A percentile compares a stretch with the other conserved stretches of the same genome.
Conservation (phyloP, 2,797 vertebrate genomes). For the Cossypha polioptera region DNA sequence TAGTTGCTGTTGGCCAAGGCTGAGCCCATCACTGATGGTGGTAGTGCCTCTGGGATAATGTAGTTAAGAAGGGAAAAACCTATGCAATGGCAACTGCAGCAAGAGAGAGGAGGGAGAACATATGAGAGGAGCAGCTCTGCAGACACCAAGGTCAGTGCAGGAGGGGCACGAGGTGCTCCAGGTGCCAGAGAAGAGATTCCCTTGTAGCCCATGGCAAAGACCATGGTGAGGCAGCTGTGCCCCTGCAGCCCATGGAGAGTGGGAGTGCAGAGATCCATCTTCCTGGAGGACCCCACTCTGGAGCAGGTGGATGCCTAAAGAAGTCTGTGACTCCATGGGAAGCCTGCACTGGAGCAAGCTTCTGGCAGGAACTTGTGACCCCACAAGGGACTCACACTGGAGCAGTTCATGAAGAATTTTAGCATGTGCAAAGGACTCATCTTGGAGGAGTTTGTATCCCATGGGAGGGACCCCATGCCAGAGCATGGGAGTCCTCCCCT, state of each 20-base stretch:
- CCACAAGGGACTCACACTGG: neutral
- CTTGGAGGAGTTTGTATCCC: neutral
- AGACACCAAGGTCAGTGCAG: neutral
- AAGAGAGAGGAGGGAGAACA: neutral
- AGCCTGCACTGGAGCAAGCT: neutral
- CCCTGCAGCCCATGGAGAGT: neutral
- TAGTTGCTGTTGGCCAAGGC: neutral
- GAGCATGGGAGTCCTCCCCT: neutral
- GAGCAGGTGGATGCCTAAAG: neutral
- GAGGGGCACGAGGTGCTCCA: neutral
- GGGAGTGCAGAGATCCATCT: neutral
- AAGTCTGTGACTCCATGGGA: neutral
- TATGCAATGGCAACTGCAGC: neutral
- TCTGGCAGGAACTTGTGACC: neutral
- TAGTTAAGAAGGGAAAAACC: neutral
- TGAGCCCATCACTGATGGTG: neutral
- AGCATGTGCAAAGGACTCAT: neutral
- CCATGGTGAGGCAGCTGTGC: neutral
- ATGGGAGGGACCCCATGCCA: neutral
- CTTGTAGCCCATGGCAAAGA: neutral
- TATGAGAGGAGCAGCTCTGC: neutral
- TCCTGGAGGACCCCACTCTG: neutral
- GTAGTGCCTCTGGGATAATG: neutral
- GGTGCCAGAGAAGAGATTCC: neutral
- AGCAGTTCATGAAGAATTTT: neutral